Evolutionary conservation across 2,113 vertebrate species (phyloP).

Genomic region (Otis tarda): DNA sequence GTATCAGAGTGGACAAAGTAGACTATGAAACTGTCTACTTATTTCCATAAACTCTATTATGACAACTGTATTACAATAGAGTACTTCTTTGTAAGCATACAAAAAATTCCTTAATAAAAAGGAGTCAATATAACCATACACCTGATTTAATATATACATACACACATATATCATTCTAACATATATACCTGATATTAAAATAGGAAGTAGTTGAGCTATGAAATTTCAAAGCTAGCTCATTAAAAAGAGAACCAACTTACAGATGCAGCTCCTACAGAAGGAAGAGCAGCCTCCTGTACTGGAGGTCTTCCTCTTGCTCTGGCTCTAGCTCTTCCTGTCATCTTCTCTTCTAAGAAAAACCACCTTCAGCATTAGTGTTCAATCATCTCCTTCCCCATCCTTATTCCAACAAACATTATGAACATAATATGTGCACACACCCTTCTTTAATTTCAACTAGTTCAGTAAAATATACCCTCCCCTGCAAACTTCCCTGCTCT

Average conservation of each 20-base stretch:
- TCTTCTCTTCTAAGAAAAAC: conserved; percentile 37
- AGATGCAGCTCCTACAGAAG: conserved; percentile 34
- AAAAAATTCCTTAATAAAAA: neutral
- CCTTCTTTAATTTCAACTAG: neutral
- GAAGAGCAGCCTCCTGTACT: conserved; percentile 52
- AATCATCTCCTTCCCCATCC: neutral
- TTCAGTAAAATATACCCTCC: neutral
- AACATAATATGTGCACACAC: no score
- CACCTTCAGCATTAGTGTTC: neutral
- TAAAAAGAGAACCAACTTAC: conserved; percentile 72
- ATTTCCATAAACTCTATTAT: neutral
- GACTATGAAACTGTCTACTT: neutral
- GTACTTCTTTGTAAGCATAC: neutral
- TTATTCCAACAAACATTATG: neutral
- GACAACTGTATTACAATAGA: neutral
- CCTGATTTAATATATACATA: neutral
- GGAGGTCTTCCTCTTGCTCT: conserved; percentile 83
- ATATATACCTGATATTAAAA: neutral
- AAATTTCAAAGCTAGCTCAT: neutral
- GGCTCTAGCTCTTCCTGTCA: conserved; percentile 86
- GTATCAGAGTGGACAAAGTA: neutral
- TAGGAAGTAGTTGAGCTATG: neutral
- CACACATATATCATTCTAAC: accelerated
- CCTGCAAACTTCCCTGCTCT: neutral
- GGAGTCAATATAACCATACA: neutral